These are phyloP conservation scores for Halocaridina rubra DNA, from an alignment of 2,888 invertebrate species.

Conservation along the genomic window DNA sequence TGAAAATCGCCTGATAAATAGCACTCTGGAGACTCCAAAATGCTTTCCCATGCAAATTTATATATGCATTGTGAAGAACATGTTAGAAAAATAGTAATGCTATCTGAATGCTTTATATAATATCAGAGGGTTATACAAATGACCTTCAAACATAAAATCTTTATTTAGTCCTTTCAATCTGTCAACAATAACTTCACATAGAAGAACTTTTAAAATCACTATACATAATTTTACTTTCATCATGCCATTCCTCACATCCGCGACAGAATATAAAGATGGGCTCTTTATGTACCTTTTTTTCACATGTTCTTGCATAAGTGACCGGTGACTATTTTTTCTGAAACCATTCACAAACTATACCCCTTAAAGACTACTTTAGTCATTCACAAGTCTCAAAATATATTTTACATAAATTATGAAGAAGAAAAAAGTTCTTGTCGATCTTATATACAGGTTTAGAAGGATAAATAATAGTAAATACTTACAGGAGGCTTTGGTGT, in stretches of 20 bases:
- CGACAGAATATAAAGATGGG: conserved; percentile 46
- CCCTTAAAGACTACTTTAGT: conserved; percentile 48
- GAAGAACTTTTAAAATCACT: conserved; percentile 57
- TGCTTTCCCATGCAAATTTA: neutral
- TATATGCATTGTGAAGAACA: neutral
- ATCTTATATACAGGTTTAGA: conserved; percentile 51
- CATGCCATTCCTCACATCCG: conserved; percentile 54
- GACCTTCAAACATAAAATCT: conserved; percentile 55
- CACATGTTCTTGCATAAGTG: conserved; percentile 54
- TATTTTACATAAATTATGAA: conserved; percentile 32
- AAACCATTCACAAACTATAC: conserved; percentile 55
- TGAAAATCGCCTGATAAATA: no score
- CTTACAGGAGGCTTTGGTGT: conserved; percentile 42
- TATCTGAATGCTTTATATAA: neutral
- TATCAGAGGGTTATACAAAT: neutral
- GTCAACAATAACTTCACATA: conserved; percentile 61
- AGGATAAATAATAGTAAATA: conserved; percentile 39
- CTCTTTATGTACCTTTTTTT: conserved; percentile 18
- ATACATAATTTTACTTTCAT: conserved; percentile 53
- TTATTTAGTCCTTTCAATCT: conserved; percentile 57
- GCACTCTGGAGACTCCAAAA: no score
- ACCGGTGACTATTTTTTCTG: conserved; percentile 30
- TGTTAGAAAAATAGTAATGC: neutral
- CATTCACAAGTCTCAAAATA: conserved; percentile 42
- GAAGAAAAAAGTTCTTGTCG: conserved; percentile 32